Conservation (phyloP, 2,888 invertebrate species). For the Pardosa pseudoannulata region DNA sequence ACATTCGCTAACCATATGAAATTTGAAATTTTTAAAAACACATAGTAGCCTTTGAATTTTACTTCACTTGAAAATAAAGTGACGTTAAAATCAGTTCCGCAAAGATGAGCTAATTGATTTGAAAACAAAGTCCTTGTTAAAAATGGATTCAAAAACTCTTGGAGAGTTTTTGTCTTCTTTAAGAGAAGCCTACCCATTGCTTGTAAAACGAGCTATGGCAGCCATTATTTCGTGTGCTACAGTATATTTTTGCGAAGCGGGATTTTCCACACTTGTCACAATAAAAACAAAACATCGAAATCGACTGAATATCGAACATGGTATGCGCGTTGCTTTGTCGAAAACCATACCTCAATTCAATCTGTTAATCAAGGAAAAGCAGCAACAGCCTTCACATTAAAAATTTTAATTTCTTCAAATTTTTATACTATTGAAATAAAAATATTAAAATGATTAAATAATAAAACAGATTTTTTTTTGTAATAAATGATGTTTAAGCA, state of each 20-base stretch:
- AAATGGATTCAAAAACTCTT: too few species aligned
- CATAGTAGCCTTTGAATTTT: too few species aligned
- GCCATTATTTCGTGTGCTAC: slow-evolving; percentile 52
- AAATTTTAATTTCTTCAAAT: slow-evolving; percentile 7
- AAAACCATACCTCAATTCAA: slow-evolving; percentile 54
- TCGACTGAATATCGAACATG: slow-evolving; percentile 46
- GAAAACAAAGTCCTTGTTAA: too few species aligned
- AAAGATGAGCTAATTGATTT: too few species aligned
- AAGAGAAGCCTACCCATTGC: slow-evolving; percentile 19
- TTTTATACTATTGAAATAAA: slow-evolving; percentile 47
- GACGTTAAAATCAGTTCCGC: too few species aligned
- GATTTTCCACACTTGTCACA: slow-evolving; percentile 37
- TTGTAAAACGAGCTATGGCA: slow-evolving; percentile 32
- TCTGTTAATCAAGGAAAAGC: slow-evolving; percentile 51
- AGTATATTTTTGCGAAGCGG: slow-evolving; percentile 46
- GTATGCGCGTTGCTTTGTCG: slow-evolving; percentile 57
- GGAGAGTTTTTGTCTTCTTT: too few species aligned
- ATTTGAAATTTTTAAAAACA: too few species aligned
- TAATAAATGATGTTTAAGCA: slow-evolving; percentile 47
- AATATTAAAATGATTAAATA: too few species aligned
- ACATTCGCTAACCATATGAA: too few species aligned
- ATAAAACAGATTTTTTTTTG: slow-evolving; percentile 40
- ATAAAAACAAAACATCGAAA: slow-evolving; percentile 47
- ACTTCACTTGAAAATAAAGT: too few species aligned
- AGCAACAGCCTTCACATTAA: slow-evolving; percentile 11